These are phyloP conservation scores for Diaprepes abbreviatus DNA, from an alignment of 2,888 invertebrate species.

Conservation along the genomic window DNA sequence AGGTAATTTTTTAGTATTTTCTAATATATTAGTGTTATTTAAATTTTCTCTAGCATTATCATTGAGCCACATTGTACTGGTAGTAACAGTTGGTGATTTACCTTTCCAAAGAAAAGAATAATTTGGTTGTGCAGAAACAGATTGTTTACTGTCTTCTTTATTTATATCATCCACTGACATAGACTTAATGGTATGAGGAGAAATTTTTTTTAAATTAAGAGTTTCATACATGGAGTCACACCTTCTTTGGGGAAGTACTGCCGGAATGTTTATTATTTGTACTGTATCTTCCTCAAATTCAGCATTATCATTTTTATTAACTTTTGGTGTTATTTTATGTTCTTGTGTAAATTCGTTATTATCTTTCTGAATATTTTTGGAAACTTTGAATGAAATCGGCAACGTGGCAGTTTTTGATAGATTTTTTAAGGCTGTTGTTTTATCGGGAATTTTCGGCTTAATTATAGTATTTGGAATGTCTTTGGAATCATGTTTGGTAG, in stretches of 20 bases:
- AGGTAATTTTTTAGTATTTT: conserved; percentile 5
- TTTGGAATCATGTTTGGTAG: conserved; percentile 22
- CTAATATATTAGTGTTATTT: conserved; percentile 7
- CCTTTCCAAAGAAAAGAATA: conserved; percentile 76
- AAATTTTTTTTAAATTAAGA: conserved; percentile 52
- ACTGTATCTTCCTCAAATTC: conserved; percentile 51
- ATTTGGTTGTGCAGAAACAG: conserved; percentile 71
- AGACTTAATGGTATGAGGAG: conserved; percentile 50
- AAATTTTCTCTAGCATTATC: conserved; percentile 1
- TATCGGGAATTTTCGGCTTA: conserved; percentile 75
- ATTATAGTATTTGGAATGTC: conserved; percentile 63
- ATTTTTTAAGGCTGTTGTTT: conserved; percentile 61
- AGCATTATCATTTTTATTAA: neutral
- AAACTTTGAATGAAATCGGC: conserved; percentile 11
- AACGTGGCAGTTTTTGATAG: conserved; percentile 24
- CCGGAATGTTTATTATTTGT: conserved; percentile 61
- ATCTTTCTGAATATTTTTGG: neutral
- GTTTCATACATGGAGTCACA: conserved; percentile 63
- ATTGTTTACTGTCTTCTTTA: conserved; percentile 3
- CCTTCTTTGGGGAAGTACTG: conserved; percentile 57
- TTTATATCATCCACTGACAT: conserved; percentile 51
- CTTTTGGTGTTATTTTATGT: neutral
- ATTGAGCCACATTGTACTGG: conserved; percentile 18
- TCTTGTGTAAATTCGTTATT: neutral
- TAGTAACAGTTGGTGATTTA: conserved; percentile 46